phyloP scores from a whole-genome alignment of 2,888 invertebrate genomes.

The Ennomos quercinarius region DNA sequence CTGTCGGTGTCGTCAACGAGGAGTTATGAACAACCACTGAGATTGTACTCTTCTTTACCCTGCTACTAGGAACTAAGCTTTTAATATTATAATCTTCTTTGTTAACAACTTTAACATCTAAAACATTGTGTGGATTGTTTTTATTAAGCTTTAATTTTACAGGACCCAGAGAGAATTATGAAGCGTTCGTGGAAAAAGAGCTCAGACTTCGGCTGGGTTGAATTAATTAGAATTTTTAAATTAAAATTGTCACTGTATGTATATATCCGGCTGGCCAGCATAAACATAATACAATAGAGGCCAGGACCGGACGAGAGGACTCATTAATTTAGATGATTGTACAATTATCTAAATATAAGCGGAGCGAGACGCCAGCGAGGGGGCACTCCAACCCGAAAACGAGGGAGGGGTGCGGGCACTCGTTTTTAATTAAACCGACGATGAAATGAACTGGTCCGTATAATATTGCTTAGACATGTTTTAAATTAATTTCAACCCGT shows the following conservation, averaged over 20 bases:
- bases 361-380: constrained; percentile 79
- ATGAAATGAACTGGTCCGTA: constrained; percentile 85
- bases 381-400: constrained; percentile 81
- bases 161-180: constrained; percentile 21
- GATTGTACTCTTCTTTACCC: constrained; percentile 56
- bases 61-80: constrained; percentile 36
- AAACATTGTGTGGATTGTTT: constrained; percentile 6
- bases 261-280: constrained; percentile 69
- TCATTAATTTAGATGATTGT: constrained; percentile 86
- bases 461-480: constrained; percentile 85
- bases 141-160: constrained; percentile 7
- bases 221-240: constrained; percentile 66
- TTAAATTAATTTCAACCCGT: constrained; percentile 81
- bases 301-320: constrained; percentile 82
- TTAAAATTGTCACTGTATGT: constrained; percentile 73
- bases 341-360: constrained; percentile 86
- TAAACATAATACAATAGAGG: constrained; percentile 80
- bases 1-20: constrained; percentile 79
- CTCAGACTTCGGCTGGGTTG: constrained; percentile 25
- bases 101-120: constrained; percentile 32
- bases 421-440: constrained; percentile 85
- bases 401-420: constrained; percentile 82
- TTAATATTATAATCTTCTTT: constrained; percentile 43
- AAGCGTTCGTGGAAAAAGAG: constrained; percentile 29
- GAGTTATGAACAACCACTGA: constrained; percentile 72